Percentiles rank a stretch among this genome's conserved stretches.
Conservation (phyloP, 1,140 invertebrate genomes). For the Temnothorax nylanderi region DNA sequence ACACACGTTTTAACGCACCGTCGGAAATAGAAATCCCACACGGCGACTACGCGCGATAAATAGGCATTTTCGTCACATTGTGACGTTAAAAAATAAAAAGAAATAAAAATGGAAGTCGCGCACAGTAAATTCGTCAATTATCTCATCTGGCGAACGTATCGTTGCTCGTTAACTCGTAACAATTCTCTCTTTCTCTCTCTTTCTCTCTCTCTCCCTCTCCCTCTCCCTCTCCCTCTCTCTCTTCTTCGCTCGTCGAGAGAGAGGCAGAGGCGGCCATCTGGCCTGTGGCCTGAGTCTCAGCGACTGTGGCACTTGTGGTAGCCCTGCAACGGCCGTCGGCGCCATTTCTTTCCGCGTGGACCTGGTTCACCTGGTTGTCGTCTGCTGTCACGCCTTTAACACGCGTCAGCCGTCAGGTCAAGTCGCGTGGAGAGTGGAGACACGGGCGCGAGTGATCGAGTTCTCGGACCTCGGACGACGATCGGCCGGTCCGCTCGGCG, state of each 20-base stretch:
- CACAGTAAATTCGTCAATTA: neutral
- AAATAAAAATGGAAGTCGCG: neutral
- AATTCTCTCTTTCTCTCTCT: neutral
- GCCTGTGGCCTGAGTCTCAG: too few species aligned
- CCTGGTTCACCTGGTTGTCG: neutral
- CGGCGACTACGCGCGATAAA: neutral
- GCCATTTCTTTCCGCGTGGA: constrained; percentile 28
- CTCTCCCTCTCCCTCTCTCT: neutral
- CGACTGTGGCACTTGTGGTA: constrained; percentile 19
- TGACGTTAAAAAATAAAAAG: neutral
- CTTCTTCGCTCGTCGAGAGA: too few species aligned
- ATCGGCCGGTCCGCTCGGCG: neutral
- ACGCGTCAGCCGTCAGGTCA: too few species aligned
- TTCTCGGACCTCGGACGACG: neutral
- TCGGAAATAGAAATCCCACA: neutral
- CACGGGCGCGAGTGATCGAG: neutral
- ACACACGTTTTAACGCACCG: too few species aligned
- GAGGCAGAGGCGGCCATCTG: too few species aligned
- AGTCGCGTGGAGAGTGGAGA: too few species aligned
- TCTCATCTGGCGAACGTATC: neutral
- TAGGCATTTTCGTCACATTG: neutral
- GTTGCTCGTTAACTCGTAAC: too few species aligned
- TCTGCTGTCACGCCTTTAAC: neutral
- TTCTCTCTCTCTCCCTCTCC: neutral
- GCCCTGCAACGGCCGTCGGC: constrained; percentile 20